Conservation (phyloP, 2,888 invertebrate genomes). For the Idaea straminata region DNA sequence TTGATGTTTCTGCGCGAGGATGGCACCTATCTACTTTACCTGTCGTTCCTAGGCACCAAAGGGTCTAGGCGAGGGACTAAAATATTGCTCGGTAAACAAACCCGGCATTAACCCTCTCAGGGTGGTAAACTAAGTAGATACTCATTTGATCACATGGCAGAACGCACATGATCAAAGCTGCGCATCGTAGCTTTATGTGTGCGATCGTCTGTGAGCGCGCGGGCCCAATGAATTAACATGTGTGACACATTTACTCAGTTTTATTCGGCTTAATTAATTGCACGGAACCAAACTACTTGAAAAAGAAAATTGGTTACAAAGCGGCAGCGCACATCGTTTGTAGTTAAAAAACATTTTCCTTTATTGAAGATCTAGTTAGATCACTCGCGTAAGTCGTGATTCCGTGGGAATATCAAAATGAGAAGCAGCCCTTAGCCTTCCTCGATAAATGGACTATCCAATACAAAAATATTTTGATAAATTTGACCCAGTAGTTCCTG, state of each 20-base stretch:
- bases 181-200: constrained; percentile 50
- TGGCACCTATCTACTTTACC: constrained; percentile 50
- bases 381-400: too few species aligned
- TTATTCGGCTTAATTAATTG: constrained; percentile 28
- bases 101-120: constrained; percentile 38
- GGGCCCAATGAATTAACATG: constrained; percentile 69
- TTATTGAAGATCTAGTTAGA: too few species aligned
- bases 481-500: too few species aligned
- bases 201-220: constrained; percentile 60
- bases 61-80: constrained; percentile 12
- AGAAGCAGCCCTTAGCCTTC: too few species aligned
- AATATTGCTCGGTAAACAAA: constrained; percentile 34
- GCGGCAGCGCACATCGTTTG: too few species aligned
- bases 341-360: too few species aligned
- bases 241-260: constrained; percentile 61
- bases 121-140: constrained; percentile 49
- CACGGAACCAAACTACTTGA: constrained; percentile 13
- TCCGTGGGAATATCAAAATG: too few species aligned
- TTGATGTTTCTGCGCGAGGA: constrained; percentile 15
- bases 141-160: constrained; percentile 70
- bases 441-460: too few species aligned
- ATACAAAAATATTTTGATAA: too few species aligned
- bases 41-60: constrained; percentile 16
- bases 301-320: constrained; percentile 9
- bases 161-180: constrained; percentile 73